Evolutionary conservation across 2,797 vertebrate genomes (phyloP), one percentile per base, ranked within the genome.

Genomic region (Gallirallus australis): DNA sequence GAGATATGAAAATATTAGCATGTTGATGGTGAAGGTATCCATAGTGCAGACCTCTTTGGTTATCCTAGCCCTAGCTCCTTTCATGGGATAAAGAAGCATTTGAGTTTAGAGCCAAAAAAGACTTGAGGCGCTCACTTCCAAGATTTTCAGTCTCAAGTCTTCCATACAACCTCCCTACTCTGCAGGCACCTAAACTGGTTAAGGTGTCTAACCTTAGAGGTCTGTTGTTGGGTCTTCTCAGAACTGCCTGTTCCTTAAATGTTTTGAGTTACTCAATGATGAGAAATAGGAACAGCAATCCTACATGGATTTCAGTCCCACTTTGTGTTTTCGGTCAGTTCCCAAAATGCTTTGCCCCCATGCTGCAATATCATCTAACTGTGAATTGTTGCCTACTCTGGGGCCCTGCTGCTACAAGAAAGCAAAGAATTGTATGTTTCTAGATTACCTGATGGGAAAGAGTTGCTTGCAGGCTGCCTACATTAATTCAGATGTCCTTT

Each of bases 181-280:
- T 70, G 39, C 30, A 56, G 37, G 40, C 23, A 45, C 15, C 20
- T 50, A 15, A 69, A 27, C 24, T 61, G 19, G 23, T 53, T 57
- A 50, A 61, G 11, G 18, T 72, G 15, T 82, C 19, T 60, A 45
- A 66, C 10, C 25, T 37, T 40, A 37, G 28, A 37, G 4, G 54
- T 83, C n/a, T 82, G 53, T 24, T 66, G 4, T 31, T 61, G 31
- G 10, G 35, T 19, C 20, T 93, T 70, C 42, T 31, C 35, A 40
- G 24, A 50, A 37, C 33, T 85, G 6, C 24, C 21, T 83, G 23
- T 71, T 37, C 37, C 20, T 85, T 59, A 50, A 61, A 31, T 2
- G 0, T 54, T 52, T 71, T 47, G 19, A 47, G 1, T 63, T 68
- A 12, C 1, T 12, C 4, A 37, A 12, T 47, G 33, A 52, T 13